Evolutionary conservation across 2,888 invertebrate genomes (phyloP).

Genomic region (Aromia moschata): DNA sequence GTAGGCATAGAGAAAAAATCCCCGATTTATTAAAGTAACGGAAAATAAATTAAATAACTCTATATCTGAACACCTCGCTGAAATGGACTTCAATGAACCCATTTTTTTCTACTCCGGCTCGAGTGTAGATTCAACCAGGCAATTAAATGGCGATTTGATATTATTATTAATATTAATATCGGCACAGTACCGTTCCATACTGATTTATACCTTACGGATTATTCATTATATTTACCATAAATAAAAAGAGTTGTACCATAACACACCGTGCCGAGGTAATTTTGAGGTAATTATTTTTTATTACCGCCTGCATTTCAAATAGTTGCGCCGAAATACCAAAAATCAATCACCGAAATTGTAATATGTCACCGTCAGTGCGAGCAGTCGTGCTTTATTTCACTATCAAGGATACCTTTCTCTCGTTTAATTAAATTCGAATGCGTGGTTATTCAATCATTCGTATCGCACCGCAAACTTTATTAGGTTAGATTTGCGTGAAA

Average conservation of each 20-base stretch:
- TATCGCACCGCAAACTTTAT: too few relatives aligned
- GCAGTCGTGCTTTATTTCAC: too few relatives aligned
- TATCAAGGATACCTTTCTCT: too few relatives aligned
- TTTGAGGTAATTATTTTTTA: neutral
- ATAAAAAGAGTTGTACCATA: neutral
- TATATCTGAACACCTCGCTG: neutral
- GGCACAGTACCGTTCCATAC: neutral
- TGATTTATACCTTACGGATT: neutral
- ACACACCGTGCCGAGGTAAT: neutral
- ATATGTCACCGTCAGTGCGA: neutral
- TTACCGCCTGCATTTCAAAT: neutral
- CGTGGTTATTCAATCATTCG: too few relatives aligned
- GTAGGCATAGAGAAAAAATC: too few relatives aligned
- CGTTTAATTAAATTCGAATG: too few relatives aligned
- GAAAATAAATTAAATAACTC: neutral
- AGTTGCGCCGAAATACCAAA: too few relatives aligned
- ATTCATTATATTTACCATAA: neutral
- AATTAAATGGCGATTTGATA: neutral
- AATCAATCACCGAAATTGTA: constrained; percentile 5
- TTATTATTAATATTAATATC: neutral
- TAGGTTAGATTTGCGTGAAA: too few relatives aligned
- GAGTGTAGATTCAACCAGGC: neutral
- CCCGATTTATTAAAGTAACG: neutral
- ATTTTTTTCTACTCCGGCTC: neutral
- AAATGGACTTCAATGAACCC: neutral